Conservation (phyloP, 1,140 invertebrate species). For the Zophobas morio region DNA sequence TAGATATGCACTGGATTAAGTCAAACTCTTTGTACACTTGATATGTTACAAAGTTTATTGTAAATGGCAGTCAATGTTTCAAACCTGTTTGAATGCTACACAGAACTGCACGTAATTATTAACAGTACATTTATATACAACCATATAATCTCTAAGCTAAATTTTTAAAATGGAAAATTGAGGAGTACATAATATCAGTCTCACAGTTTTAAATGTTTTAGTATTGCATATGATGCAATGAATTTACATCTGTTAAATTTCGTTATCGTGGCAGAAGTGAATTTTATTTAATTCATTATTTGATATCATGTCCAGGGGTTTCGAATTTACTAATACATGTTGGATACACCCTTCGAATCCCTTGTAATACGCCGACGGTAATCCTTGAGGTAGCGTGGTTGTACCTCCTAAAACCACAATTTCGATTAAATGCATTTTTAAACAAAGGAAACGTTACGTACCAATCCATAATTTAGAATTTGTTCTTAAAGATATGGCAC, state of each 20-base stretch:
- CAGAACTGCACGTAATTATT: conserved; percentile 45
- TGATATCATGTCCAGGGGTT: conserved; percentile 63
- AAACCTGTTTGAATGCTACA: conserved; percentile 17
- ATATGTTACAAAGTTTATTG: conserved; percentile 27
- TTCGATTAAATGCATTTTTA: conserved; percentile 24
- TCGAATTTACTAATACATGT: conserved; percentile 63
- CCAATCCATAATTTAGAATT: conserved; percentile 86
- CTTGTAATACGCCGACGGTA: conserved; percentile 65
- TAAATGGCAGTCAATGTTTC: conserved; percentile 43
- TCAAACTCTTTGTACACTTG: conserved; percentile 13
- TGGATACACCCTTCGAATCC: conserved; percentile 66
- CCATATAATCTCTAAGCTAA: conserved; percentile 44
- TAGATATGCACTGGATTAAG: not conserved
- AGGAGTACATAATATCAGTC: conserved; percentile 56
- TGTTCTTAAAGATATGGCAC: conserved; percentile 79
- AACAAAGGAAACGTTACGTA: conserved; percentile 61
- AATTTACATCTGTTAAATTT: conserved; percentile 60
- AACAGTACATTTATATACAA: conserved; percentile 50
- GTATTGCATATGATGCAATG: conserved; percentile 19
- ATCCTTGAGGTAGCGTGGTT: conserved; percentile 60
- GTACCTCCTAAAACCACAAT: conserved; percentile 61
- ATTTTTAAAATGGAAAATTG: conserved; percentile 48
- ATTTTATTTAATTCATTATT: conserved; percentile 62
- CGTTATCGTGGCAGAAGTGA: conserved; percentile 66
- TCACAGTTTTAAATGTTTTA: conserved; percentile 54